These are phyloP conservation scores for Indicator maculatus DNA, from an alignment of 2,113 vertebrate species.

Conservation along the genomic window DNA sequence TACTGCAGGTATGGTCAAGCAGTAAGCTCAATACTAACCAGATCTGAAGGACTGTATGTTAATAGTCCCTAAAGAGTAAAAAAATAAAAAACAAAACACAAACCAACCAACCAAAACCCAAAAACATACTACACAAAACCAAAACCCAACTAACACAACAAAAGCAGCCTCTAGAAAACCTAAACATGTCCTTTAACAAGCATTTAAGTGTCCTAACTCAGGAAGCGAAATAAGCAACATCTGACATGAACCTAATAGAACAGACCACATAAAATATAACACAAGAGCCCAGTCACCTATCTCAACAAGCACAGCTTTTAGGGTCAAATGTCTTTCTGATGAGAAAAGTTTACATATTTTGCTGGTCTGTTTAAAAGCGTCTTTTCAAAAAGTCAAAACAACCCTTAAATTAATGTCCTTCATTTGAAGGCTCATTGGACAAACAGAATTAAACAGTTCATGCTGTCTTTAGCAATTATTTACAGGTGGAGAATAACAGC, in stretches of 20 bases:
- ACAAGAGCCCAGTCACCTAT: neutral
- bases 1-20: neutral
- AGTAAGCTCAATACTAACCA: neutral
- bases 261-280: neutral
- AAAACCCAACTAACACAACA: neutral
- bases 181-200: neutral
- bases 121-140: too few species aligned
- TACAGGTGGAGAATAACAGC: conserved; percentile 35
- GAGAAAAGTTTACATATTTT: conserved; percentile 57
- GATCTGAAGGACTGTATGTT: neutral
- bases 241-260: neutral
- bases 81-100: neutral
- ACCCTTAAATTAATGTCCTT: conserved; percentile 2
- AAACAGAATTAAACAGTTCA: conserved; percentile 50
- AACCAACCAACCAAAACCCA: too few species aligned
- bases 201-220: neutral
- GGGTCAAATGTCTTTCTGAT: neutral
- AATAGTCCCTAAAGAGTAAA: neutral
- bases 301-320: neutral
- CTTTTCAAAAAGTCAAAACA: conserved; percentile 45
- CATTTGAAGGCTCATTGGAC: neutral
- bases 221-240: neutral
- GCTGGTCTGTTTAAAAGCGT: conserved; percentile 30
- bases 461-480: conserved; percentile 1
- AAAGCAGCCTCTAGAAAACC: neutral